A percentile compares a stretch with the other conserved stretches of the same genome.
Evolutionary conservation across 2,888 invertebrate species (phyloP).

Genomic region (Conomelus anceps): DNA sequence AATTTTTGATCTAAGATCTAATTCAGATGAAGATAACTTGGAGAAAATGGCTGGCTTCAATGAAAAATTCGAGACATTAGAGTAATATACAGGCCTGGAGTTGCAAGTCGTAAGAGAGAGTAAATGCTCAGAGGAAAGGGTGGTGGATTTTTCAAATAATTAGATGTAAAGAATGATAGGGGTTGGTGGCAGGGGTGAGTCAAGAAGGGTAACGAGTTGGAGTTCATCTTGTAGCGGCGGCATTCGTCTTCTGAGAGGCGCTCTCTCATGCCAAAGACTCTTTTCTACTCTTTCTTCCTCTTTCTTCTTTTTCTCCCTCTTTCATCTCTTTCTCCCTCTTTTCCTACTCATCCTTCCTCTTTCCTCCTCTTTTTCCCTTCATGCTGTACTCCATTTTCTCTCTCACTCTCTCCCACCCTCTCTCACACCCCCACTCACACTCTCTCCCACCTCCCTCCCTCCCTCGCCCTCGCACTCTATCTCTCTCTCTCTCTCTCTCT

Average conservation of each 20-base stretch:
- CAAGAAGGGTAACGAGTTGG: background rate
- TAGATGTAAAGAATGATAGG: background rate
- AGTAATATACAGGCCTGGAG: background rate
- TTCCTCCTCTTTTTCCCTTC: too few species aligned
- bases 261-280: background rate
- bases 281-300: background rate
- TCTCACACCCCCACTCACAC: too few species aligned
- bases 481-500: too few species aligned
- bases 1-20: background rate
- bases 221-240: background rate
- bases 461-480: too few species aligned
- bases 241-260: background rate
- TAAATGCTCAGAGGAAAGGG: background rate
- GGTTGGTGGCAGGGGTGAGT: background rate
- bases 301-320: background rate
- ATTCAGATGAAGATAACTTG: background rate
- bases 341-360: too few species aligned
- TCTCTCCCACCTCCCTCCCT: too few species aligned
- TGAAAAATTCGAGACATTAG: background rate
- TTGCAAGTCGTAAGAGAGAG: background rate
- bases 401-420: too few species aligned
- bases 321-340: background rate
- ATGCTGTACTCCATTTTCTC: too few species aligned
- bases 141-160: background rate
- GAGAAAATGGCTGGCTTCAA: background rate